A percentile compares a stretch with the other conserved stretches of the same genome.
phyloP scores from a whole-genome alignment of 2,888 invertebrate species.

The Leucoptera coffeella region DNA sequence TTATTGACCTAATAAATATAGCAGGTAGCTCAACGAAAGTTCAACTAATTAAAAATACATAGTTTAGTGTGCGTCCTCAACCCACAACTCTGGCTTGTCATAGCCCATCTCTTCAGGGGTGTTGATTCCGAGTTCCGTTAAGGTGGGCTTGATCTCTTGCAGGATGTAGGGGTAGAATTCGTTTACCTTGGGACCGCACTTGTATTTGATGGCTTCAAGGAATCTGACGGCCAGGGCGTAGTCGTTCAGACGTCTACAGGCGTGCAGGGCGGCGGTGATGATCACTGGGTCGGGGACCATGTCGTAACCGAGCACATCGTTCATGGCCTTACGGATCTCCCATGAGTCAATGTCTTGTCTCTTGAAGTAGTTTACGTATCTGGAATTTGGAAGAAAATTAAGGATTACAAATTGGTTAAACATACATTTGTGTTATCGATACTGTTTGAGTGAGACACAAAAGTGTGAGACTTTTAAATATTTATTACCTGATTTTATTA shows the following conservation, averaged over 20 bases:
- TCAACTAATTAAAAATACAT: too few species aligned
- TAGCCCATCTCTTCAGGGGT: slow-evolving; percentile 95
- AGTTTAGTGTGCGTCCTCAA: too few species aligned
- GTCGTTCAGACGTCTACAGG: slow-evolving; percentile 92
- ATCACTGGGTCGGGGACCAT: slow-evolving; percentile 89
- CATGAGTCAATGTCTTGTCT: slow-evolving; percentile 86
- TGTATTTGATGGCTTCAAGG: slow-evolving; percentile 85
- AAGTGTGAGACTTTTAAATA: too few species aligned
- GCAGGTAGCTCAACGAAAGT: too few species aligned
- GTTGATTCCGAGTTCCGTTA: slow-evolving; percentile 87
- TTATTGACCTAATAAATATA: too few species aligned
- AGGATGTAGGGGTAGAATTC: slow-evolving; percentile 84
- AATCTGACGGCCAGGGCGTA: slow-evolving; percentile 89
- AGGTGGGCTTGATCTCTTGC: slow-evolving; percentile 86
- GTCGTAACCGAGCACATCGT: slow-evolving; percentile 84
- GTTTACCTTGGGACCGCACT: slow-evolving; percentile 69
- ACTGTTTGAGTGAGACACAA: too few species aligned
- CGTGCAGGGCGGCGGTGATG: slow-evolving; percentile 78
- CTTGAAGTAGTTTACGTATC: slow-evolving; percentile 80
- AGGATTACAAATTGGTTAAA: too few species aligned
- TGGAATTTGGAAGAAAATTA: slow-evolving; percentile 23
- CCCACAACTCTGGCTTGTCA: slow-evolving; percentile 96
- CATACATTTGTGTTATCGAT: too few species aligned
- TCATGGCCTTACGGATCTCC: slow-evolving; percentile 91
- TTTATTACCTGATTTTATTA: too few species aligned